Percentiles rank a stretch among this genome's conserved stretches.
phyloP scores from a whole-genome alignment of 1,140 invertebrate species.

The Bemisia tabaci region DNA sequence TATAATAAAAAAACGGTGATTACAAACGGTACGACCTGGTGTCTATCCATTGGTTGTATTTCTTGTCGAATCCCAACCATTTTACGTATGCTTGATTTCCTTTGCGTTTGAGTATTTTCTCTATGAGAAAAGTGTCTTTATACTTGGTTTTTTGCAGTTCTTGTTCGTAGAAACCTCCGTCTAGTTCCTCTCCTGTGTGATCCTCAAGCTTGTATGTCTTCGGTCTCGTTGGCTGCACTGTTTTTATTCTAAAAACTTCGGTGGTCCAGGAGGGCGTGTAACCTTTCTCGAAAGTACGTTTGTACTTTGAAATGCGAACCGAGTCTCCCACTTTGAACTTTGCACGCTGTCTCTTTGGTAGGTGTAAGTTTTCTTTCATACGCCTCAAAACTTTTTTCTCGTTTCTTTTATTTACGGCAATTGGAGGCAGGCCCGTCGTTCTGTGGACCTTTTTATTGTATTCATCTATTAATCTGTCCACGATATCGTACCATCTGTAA shows the following conservation, averaged over 20 bases:
- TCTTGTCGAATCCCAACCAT: constrained; percentile 26
- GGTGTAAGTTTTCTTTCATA: constrained; percentile 15
- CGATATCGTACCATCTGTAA: constrained; percentile 30
- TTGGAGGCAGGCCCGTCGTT: constrained; percentile 22
- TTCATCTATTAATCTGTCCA: constrained; percentile 26
- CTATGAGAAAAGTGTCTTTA: constrained; percentile 25
- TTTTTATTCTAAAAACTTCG: constrained; percentile 27
- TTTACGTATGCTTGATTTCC: constrained; percentile 27
- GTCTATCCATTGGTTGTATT: constrained; percentile 27
- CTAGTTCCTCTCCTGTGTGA: constrained; percentile 22
- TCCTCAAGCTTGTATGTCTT: constrained; percentile 25
- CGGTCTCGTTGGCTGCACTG: constrained; percentile 24
- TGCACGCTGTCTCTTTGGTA: constrained; percentile 5
- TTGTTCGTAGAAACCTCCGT: constrained; percentile 25
- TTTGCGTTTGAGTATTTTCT: constrained; percentile 24
- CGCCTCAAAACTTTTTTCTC: constrained; percentile 11
- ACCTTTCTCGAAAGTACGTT: constrained; percentile 22
- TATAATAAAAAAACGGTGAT: no score
- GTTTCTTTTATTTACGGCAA: neutral
- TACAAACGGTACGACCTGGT: no score
- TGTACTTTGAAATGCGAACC: constrained; percentile 22
- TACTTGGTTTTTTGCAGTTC: constrained; percentile 23
- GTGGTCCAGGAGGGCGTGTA: constrained; percentile 27
- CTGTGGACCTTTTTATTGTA: constrained; percentile 34
- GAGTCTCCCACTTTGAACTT: constrained; percentile 18